phyloP scores from a whole-genome alignment of 1,140 invertebrate genomes.

The Harpegnathos saltator region DNA sequence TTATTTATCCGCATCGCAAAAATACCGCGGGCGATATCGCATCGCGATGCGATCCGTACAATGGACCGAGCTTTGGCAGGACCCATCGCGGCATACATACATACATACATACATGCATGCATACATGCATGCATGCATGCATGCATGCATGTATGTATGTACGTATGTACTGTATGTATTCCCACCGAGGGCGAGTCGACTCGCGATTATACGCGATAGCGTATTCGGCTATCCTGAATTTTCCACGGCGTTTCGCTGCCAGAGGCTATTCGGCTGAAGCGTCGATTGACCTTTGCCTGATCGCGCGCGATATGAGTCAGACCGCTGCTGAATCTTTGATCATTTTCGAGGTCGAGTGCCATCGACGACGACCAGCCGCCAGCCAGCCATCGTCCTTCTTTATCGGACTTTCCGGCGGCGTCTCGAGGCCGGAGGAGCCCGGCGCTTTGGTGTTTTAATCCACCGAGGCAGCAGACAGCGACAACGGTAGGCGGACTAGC shows the following conservation, averaged over 20 bases:
- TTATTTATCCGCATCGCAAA: too few relatives aligned
- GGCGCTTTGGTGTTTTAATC: conserved; percentile 39
- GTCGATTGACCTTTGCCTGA: conserved; percentile 35
- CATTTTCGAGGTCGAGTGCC: conserved; percentile 60
- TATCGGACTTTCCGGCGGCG: conserved; percentile 23
- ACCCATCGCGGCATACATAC: too few relatives aligned
- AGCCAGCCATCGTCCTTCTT: conserved; percentile 1
- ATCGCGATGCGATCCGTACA: too few relatives aligned
- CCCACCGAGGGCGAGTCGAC: too few relatives aligned
- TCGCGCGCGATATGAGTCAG: conserved; percentile 48
- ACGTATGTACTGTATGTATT: too few relatives aligned
- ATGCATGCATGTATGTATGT: too few relatives aligned
- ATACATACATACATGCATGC: too few relatives aligned
- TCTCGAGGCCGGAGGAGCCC: not conserved
- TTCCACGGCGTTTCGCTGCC: conserved; percentile 17
- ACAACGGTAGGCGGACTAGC: too few relatives aligned
- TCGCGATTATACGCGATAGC: not conserved
- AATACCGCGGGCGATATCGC: too few relatives aligned
- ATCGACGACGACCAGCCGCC: not conserved
- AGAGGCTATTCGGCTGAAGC: conserved; percentile 10
- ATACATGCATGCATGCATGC: too few relatives aligned
- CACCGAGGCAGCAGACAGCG: conserved; percentile 7
- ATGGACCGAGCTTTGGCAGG: too few relatives aligned
- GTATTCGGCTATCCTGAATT: conserved; percentile 37
- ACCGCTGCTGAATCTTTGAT: conserved; percentile 37